A percentile compares a stretch with the other conserved stretches of the same genome.
Conservation (phyloP, 2,888 invertebrate species). For the Lepidochitona cinerea region DNA sequence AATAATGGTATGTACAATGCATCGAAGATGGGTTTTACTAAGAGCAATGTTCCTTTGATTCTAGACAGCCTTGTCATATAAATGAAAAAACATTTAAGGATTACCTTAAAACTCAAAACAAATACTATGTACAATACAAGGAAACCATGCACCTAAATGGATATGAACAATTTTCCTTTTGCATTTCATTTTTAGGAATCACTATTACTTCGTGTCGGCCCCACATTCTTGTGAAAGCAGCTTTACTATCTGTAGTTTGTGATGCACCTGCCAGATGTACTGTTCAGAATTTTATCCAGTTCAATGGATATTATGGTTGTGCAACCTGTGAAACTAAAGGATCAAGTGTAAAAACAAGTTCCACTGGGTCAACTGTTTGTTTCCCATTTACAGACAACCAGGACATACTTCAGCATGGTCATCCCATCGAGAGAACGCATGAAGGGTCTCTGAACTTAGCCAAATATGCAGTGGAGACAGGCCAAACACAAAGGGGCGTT, state of each 20-base stretch:
- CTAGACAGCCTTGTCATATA: too few species aligned
- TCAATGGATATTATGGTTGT: conserved; percentile 13
- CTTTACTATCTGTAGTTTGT: background rate
- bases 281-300: too few species aligned
- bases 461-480: background rate
- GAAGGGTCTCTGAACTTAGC: background rate
- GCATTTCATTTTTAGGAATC: too few species aligned
- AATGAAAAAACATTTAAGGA: too few species aligned
- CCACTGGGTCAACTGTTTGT: background rate
- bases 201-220: background rate
- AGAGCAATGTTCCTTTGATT: too few species aligned
- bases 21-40: too few species aligned
- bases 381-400: background rate
- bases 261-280: conserved; percentile 11
- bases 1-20: background rate
- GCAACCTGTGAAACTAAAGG: conserved; percentile 6
- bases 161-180: too few species aligned
- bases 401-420: background rate
- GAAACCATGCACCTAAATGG: too few species aligned
- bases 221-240: background rate
- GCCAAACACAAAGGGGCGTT: background rate
- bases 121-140: too few species aligned
- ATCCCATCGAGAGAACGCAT: background rate
- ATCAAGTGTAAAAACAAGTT: background rate
- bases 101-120: too few species aligned